Evolutionary conservation across 2,113 vertebrate species (phyloP).

Genomic region (Castor canadensis): DNA sequence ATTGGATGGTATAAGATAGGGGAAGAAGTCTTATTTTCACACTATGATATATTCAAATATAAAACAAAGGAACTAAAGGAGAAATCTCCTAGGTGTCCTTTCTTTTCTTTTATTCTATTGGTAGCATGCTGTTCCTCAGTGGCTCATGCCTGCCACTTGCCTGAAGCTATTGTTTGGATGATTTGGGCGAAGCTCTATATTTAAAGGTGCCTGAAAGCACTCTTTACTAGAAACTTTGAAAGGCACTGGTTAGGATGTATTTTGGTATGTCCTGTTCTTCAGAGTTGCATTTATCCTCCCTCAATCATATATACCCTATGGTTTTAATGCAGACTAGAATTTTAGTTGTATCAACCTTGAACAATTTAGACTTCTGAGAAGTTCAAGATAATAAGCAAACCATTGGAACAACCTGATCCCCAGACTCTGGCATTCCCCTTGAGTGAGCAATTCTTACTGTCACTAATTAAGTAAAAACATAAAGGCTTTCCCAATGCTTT

Average conservation of each 20-base stretch:
- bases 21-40: not conserved
- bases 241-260: not conserved
- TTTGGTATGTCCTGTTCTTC: not conserved
- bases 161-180: not conserved
- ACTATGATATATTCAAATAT: not conserved
- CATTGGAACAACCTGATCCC: slow-evolving; percentile 18
- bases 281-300: not conserved
- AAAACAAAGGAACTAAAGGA: not conserved
- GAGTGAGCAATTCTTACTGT: slow-evolving; percentile 35
- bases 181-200: not conserved
- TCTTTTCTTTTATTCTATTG: not conserved
- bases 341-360: not conserved
- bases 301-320: not conserved
- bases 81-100: not conserved
- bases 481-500: slow-evolving; percentile 41
- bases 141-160: not conserved
- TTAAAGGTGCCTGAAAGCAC: not conserved
- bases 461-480: slow-evolving; percentile 72
- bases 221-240: not conserved
- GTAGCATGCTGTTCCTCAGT: not conserved
- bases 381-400: slow-evolving; percentile 24
- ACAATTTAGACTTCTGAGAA: not conserved
- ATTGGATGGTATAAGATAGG: not conserved
- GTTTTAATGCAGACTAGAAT: not conserved
- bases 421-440: not conserved